Conservation (phyloP, 2,113 vertebrate genomes). For the Indri indri region DNA sequence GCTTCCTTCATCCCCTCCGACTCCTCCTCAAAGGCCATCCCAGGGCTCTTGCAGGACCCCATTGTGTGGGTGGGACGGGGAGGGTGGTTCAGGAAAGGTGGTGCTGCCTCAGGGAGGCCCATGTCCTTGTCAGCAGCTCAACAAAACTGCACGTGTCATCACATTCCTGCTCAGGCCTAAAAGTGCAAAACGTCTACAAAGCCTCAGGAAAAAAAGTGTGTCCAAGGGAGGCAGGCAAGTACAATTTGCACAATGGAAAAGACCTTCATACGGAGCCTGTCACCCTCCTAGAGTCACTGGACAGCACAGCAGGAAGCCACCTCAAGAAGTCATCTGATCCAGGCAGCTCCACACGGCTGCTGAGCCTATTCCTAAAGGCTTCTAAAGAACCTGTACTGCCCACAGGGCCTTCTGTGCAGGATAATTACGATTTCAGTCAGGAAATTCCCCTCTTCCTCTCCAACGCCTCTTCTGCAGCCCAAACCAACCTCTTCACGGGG, state of each 20-base stretch:
- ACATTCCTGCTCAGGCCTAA: slow-evolving; percentile 7
- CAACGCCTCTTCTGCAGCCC: too few species aligned
- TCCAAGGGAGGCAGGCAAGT: not conserved
- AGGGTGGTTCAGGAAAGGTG: slow-evolving; percentile 57
- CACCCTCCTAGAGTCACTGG: not conserved
- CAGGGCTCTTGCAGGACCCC: not conserved
- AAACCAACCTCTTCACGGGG: rapidly evolving
- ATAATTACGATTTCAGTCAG: rapidly evolving
- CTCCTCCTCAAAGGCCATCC: slow-evolving; percentile 34
- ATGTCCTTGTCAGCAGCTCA: not conserved
- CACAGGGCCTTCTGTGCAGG: not conserved
- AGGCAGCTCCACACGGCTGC: not conserved
- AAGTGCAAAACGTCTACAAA: not conserved
- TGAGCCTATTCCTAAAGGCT: not conserved
- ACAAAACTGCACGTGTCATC: slow-evolving; percentile 33
- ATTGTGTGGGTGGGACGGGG: not conserved
- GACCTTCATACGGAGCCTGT: rapidly evolving
- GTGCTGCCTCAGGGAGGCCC: not conserved
- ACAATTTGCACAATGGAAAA: rapidly evolving
- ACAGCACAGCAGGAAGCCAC: not conserved
- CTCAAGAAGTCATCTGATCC: not conserved
- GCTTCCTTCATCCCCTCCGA: not conserved
- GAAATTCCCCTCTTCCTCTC: not conserved
- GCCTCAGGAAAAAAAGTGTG: not conserved
- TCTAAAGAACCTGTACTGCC: not conserved